phyloP scores from a whole-genome alignment of 1,140 invertebrate species.

The Drosophila mayri region DNA sequence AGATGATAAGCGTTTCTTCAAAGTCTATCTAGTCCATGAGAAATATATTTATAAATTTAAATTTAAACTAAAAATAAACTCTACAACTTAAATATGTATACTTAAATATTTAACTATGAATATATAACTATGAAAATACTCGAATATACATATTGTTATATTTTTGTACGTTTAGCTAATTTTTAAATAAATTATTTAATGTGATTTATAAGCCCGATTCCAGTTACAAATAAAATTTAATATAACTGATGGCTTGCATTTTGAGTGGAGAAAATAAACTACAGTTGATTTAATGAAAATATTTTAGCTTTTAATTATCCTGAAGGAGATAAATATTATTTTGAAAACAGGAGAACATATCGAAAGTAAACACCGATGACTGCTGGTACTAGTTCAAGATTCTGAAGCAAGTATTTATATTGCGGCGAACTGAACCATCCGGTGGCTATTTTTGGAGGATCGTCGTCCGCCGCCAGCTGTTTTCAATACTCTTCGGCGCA shows the following conservation, averaged over 20 bases:
- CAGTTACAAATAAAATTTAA: constrained; percentile 73
- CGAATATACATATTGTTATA: constrained; percentile 75
- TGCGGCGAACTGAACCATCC: constrained; percentile 60
- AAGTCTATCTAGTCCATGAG: constrained; percentile 55
- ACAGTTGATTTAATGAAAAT: not conserved
- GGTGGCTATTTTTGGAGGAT: constrained; percentile 73
- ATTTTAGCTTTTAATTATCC: not conserved
- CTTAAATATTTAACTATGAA: constrained; percentile 63
- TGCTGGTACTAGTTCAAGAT: constrained; percentile 36
- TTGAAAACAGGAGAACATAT: constrained; percentile 5
- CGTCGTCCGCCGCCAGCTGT: constrained; percentile 63
- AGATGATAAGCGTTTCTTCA: constrained; percentile 20
- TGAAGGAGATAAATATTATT: not conserved
- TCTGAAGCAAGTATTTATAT: constrained; percentile 63
- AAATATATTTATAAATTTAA: constrained; percentile 15
- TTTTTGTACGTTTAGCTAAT: constrained; percentile 84
- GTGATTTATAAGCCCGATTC: constrained; percentile 79
- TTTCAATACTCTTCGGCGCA: constrained; percentile 52
- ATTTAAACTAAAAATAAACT: constrained; percentile 24
- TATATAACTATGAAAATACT: constrained; percentile 57
- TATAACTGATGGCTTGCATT: constrained; percentile 24
- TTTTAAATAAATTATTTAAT: constrained; percentile 81
- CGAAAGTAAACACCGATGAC: constrained; percentile 39
- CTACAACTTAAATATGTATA: constrained; percentile 14
- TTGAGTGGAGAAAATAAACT: constrained; percentile 17